Conservation (phyloP, 2,113 vertebrate genomes). For the Chrysemys picta region DNA sequence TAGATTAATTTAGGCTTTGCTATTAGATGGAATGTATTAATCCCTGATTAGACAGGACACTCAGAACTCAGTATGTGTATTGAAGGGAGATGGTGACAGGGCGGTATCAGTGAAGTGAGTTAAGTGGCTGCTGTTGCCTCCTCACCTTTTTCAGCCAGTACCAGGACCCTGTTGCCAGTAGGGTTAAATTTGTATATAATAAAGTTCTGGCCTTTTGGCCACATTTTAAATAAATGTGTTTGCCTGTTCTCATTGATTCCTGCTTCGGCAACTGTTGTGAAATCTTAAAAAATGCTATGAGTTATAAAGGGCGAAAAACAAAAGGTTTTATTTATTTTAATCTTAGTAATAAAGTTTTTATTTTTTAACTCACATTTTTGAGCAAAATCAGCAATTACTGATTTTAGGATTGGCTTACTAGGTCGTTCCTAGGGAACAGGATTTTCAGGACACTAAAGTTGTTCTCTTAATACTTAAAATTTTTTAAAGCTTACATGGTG, state of each 20-base stretch:
- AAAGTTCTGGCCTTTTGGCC: constrained; percentile 4
- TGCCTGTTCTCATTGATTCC: not conserved
- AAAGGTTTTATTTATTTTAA: not conserved
- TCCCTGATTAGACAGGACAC: not conserved
- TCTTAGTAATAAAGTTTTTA: not conserved
- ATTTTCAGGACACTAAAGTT: not conserved
- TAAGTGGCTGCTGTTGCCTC: not conserved
- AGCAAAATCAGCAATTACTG: not conserved
- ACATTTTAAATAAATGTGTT: not conserved
- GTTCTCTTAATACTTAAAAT: not conserved
- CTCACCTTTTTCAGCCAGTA: not conserved
- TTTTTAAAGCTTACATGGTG: not conserved
- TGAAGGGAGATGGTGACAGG: not conserved
- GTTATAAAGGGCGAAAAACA: not conserved
- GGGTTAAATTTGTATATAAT: constrained; percentile 19
- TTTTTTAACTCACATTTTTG: not conserved
- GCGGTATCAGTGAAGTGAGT: not conserved
- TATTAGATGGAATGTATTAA: not conserved
- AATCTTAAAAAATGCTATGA: not conserved
- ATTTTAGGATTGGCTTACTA: not conserved
- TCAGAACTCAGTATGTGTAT: not conserved
- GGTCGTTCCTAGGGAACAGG: not conserved
- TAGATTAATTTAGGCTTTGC: not conserved
- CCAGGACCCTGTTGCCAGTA: not conserved
- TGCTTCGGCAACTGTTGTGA: not conserved